phyloP scores from a whole-genome alignment of 2,797 vertebrate genomes.

The Rhinichthys osculus region DNA sequence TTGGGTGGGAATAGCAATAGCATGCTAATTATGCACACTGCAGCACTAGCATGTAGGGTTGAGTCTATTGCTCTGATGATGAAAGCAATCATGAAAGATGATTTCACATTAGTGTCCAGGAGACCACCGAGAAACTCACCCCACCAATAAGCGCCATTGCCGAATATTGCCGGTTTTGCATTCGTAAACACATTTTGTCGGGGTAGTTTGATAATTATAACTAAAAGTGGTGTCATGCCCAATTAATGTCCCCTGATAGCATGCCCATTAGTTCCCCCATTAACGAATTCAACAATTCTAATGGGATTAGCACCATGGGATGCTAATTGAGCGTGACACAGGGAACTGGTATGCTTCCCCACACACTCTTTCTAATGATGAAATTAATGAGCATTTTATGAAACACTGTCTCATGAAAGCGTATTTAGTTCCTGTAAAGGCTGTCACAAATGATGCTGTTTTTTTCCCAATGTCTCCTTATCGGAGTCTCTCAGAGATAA shows the following conservation, averaged over 20 bases:
- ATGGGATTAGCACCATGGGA: slow-evolving; percentile 98
- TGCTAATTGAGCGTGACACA: slow-evolving; percentile 99
- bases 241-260: slow-evolving; percentile 99
- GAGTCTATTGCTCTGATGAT: slow-evolving; percentile 79
- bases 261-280: slow-evolving; percentile 99
- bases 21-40: slow-evolving; percentile 81
- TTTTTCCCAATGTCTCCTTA: slow-evolving; percentile 40
- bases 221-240: slow-evolving; percentile 99
- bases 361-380: slow-evolving; percentile 90
- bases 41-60: slow-evolving; percentile 64
- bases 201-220: slow-evolving; percentile 98
- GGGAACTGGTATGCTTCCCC: slow-evolving; percentile 96
- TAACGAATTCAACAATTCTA: slow-evolving; percentile 99
- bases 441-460: slow-evolving; percentile 83
- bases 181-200: slow-evolving; percentile 97
- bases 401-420: slow-evolving; percentile 91
- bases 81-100: slow-evolving; percentile 80
- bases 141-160: slow-evolving; percentile 42
- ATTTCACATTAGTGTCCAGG: slow-evolving; percentile 73
- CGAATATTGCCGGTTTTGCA: slow-evolving; percentile 65
- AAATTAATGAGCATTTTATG: slow-evolving; percentile 95
- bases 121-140: slow-evolving; percentile 68
- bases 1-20: slow-evolving; percentile 77
- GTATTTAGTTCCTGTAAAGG: slow-evolving; percentile 87
- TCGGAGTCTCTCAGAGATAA: slow-evolving; percentile 35